Base-by-base conservation (phyloP, 2,888 invertebrate species). In the Plebejus argus region DNA sequence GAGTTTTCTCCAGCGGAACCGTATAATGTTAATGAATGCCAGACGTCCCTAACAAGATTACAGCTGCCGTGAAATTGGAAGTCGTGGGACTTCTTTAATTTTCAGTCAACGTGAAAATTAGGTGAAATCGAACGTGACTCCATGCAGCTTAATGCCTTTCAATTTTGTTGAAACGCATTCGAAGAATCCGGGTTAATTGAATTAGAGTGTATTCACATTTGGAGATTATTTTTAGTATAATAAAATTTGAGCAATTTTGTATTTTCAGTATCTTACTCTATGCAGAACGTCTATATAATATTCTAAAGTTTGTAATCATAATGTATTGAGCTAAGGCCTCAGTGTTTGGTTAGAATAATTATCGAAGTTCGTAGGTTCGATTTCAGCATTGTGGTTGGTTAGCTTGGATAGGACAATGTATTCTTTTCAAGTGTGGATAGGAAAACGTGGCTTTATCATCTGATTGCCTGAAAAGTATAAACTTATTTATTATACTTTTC, bases 11-110 rank as follows among this genome's bases (percentile, higher is more conserved):
- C 84, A 83, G 84, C 85, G 86, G 89, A 91, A 90, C 91, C 90
- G 88, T 90, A 92, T 92, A 92, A 93, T 91, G 90, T 90, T 93
- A 93, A 93, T 93, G 92, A 93, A 93, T 89, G 89, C 88, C 90
- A 92, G 91, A 88, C 89, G 88, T 87, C 87, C 86, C 90, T 93
- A 93, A 93, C 91, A 89, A 92, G 91, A 92, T 94, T 94, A 93
- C 89, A 87, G 89, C 86, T 89, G 86, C 89, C 88, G 90, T 90
- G 89, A 91, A 92, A 93, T 93, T 93, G 90, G 90, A 91, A 91
- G 89, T 83, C 90, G 87, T 86, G 88, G 86, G 91, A 91, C 89
- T 92, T 91, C 92, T 92, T 93, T 90, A 92, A 92, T 92, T 92
- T 92, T 89, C 91, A 91, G 88, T 89, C 90, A 88, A 87, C 87